These are phyloP conservation scores for Melanostoma scalare DNA, from an alignment of 2,888 invertebrate genomes.

Conservation along the genomic window DNA sequence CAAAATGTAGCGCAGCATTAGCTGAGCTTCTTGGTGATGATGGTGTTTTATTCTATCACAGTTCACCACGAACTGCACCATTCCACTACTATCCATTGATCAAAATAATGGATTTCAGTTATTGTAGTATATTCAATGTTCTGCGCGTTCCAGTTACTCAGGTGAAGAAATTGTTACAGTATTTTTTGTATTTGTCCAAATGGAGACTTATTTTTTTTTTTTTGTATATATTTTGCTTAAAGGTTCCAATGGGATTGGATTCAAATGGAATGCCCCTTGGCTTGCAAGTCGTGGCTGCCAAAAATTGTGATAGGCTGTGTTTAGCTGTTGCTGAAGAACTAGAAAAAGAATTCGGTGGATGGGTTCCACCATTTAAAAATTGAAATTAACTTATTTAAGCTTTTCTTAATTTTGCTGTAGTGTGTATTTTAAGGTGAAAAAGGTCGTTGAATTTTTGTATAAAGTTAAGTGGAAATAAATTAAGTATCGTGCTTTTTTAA, in stretches of 20 bases:
- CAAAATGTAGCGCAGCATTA: conserved; percentile 84
- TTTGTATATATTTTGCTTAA: background rate
- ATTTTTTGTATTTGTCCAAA: conserved; percentile 49
- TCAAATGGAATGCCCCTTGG: conserved; percentile 93
- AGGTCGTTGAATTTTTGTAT: background rate
- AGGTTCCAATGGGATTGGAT: conserved; percentile 91
- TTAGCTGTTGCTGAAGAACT: conserved; percentile 95
- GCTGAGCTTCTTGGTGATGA: conserved; percentile 87
- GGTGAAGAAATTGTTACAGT: conserved; percentile 81
- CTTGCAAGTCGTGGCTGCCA: conserved; percentile 92
- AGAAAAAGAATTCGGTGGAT: conserved; percentile 94
- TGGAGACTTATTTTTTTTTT: background rate
- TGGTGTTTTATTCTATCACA: conserved; percentile 92
- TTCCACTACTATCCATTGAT: conserved; percentile 91
- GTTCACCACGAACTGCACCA: conserved; percentile 90
- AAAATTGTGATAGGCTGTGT: conserved; percentile 92
- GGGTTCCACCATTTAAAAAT: conserved; percentile 87
- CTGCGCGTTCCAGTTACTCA: conserved; percentile 92
- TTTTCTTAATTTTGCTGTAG: conserved; percentile 1
- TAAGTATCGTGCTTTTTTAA: too few relatives aligned
- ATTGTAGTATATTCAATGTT: conserved; percentile 93
- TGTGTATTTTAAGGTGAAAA: conserved; percentile 13
- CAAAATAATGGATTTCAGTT: conserved; percentile 91
- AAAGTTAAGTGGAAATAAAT: too few relatives aligned
- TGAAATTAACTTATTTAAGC: conserved; percentile 71